Evolutionary conservation across 2,797 vertebrate genomes (phyloP), one percentile per base, ranked within the genome.

Genomic region (Helicolenus hilgendorfi): DNA sequence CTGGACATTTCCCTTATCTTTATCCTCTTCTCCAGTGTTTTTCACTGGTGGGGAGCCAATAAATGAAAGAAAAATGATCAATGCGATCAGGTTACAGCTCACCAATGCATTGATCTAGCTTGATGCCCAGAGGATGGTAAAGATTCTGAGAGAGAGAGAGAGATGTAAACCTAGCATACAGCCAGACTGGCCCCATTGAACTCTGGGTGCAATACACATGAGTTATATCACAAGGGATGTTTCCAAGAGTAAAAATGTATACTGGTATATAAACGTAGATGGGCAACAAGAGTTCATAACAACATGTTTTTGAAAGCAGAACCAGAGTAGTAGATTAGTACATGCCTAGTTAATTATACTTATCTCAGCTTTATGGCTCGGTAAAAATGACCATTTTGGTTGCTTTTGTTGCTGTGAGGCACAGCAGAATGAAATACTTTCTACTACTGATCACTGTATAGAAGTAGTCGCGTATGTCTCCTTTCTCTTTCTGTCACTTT

Each of bases 71-170:
- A 80, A 80, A 45, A 72, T 29, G 83, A 91, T 94, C 85, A 81
- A 79, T 93, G 81, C 18, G 84, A 95, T 96, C 80, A 84, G 86
- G 92, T 96, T 94, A 94, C 93, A 60, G 49, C 87, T 92, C 84
- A 88, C 79, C 79, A 81, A 94, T 92, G 84, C 70, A 92, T 88
- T 86, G 91, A 96, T 93, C 77, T 71, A 75, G 59, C 64, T 59
- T 49, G 69, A 81, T 88, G 76, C 70, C 71, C 73, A 71, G 70
- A 91, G 80, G 70, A 86, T 85, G 49, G 45, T 72, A 85, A 84
- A 15, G 29, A 87, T 74, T 80, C 55, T 87, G 65, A 74, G 33
- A 69, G 31, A 84, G 41, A 75, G 59, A 88, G 33, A 79, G 60
- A 72, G 65, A 86, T 79, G 65, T 84, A 86, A 83, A 86, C 69